These are phyloP conservation scores for Eupeodes luniger DNA, from an alignment of 2,888 invertebrate genomes.

Conservation along the genomic window DNA sequence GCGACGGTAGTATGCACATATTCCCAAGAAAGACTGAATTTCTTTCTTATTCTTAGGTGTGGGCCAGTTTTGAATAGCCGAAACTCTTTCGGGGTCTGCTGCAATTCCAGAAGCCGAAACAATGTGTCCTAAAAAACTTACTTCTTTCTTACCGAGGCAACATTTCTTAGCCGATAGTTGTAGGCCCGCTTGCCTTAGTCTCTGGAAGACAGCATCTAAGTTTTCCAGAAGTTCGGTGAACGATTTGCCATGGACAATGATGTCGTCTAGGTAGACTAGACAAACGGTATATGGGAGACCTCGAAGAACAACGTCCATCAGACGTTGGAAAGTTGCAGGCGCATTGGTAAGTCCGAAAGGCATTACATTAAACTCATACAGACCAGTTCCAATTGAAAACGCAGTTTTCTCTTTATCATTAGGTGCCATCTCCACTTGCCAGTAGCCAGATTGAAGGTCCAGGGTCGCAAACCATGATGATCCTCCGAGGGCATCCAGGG, in stretches of 20 bases:
- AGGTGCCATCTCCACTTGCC: too few species aligned
- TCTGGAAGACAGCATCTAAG: too few species aligned
- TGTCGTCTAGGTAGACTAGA: background rate
- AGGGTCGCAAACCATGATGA: conserved; percentile 7
- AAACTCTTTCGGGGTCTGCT: conserved; percentile 12
- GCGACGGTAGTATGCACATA: background rate
- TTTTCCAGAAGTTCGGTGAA: conserved; percentile 4
- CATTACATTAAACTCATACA: too few species aligned
- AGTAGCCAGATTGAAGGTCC: background rate
- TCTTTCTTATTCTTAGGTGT: conserved; percentile 13
- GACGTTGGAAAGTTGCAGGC: background rate
- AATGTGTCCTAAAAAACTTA: conserved; percentile 32
- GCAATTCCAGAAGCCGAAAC: conserved; percentile 10
- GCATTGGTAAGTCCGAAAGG: too few species aligned
- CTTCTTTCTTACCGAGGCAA: conserved; percentile 3
- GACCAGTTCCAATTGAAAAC: background rate
- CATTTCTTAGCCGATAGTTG: background rate
- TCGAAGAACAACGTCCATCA: background rate
- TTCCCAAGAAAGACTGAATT: conserved; percentile 24
- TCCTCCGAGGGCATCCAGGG: background rate
- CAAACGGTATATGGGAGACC: conserved; percentile 5
- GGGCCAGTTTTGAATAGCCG: conserved; percentile 6
- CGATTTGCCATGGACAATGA: background rate
- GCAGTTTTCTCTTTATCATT: too few species aligned
- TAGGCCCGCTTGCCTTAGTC: too few species aligned